phyloP scores from a whole-genome alignment of 1,140 invertebrate genomes.

The Daktulosphaira vitifoliae region DNA sequence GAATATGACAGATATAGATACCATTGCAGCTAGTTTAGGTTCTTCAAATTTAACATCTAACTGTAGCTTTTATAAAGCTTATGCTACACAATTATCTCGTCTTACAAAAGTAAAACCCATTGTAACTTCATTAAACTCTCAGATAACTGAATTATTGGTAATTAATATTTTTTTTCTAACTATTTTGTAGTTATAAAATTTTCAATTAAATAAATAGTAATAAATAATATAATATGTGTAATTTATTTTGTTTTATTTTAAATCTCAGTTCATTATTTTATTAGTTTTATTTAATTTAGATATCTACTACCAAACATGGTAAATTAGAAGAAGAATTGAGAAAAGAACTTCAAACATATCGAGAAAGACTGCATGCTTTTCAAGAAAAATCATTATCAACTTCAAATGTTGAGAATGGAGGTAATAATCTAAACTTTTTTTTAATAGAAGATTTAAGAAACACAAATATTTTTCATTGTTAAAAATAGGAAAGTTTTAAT shows the following conservation, averaged over 20 bases:
- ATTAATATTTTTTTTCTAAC: too few species aligned
- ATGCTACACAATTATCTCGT: slow-evolving; percentile 1
- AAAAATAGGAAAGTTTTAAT: too few species aligned
- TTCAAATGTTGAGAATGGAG: neutral
- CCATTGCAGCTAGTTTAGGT: slow-evolving; percentile 8
- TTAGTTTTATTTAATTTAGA: too few species aligned
- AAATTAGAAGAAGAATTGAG: slow-evolving; percentile 63
- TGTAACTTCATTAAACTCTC: slow-evolving; percentile 14
- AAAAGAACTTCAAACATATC: slow-evolving; percentile 58
- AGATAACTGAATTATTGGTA: slow-evolving; percentile 21
- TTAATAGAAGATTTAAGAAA: too few species aligned
- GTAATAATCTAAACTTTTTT: too few species aligned
- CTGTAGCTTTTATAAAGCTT: slow-evolving; percentile 16
- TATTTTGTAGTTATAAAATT: too few species aligned
- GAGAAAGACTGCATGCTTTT: slow-evolving; percentile 61
- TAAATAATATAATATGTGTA: too few species aligned
- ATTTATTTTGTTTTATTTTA: too few species aligned
- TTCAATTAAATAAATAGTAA: too few species aligned
- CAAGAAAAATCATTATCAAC: slow-evolving; percentile 42
- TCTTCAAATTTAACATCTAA: neutral
- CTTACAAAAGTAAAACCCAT: slow-evolving; percentile 18
- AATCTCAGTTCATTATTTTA: too few species aligned
- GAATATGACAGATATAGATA: slow-evolving; percentile 8
- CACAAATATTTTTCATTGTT: too few species aligned
- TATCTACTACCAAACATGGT: slow-evolving; percentile 61